These are phyloP conservation scores for Tangara arthus DNA, from an alignment of 2,797 vertebrate species.

Conservation along the genomic window DNA sequence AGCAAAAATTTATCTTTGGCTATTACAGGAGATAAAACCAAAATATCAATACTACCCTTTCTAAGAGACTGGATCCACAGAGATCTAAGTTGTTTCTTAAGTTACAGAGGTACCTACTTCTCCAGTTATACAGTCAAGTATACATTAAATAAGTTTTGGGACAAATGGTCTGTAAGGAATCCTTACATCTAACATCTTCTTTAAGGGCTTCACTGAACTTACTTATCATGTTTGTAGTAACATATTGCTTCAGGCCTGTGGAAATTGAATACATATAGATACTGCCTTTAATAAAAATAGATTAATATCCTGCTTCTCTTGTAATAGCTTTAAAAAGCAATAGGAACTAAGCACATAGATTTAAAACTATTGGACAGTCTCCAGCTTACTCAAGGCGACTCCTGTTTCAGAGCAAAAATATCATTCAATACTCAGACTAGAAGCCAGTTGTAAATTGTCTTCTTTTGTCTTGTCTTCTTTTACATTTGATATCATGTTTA, in stretches of 20 bases:
- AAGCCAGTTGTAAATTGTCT: neutral
- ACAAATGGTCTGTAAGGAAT: neutral
- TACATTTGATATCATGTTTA: neutral
- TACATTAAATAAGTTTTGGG: neutral
- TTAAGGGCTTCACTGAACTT: neutral
- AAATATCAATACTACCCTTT: neutral
- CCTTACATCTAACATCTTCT: neutral
- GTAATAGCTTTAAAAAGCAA: neutral
- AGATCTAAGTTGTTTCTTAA: neutral
- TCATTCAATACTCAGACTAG: neutral
- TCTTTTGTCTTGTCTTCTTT: neutral
- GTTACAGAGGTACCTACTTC: neutral
- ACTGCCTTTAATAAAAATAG: neutral
- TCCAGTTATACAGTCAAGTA: neutral
- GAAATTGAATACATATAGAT: neutral
- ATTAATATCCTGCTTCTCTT: neutral
- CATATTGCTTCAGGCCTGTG: neutral
- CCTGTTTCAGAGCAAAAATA: neutral
- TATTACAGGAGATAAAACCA: neutral
- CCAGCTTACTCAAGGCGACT: neutral
- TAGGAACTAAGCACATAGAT: neutral
- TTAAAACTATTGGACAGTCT: neutral
- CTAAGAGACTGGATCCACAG: neutral
- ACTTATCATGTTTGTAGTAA: neutral
- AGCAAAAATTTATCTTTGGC: neutral